phyloP scores from a whole-genome alignment of 2,888 invertebrate species.

The Athripsodes cinereus region DNA sequence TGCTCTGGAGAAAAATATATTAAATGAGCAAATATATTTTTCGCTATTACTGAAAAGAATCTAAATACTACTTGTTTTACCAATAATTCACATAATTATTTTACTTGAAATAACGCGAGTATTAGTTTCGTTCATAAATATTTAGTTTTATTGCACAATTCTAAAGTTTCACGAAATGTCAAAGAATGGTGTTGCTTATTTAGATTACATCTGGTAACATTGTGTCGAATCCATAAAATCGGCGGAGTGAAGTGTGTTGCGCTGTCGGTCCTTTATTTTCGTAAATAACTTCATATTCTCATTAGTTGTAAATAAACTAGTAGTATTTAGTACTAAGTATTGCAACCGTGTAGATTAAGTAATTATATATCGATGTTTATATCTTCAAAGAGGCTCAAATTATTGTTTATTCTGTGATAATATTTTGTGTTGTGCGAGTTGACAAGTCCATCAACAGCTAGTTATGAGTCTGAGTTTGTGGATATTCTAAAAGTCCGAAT shows the following conservation, averaged over 20 bases:
- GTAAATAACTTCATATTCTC: neutral
- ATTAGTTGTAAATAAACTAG: neutral
- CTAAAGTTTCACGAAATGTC: no score
- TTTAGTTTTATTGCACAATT: no score
- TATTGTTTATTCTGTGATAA: constrained; percentile 1
- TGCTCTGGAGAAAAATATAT: no score
- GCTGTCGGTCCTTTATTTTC: neutral
- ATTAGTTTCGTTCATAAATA: no score
- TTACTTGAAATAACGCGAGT: no score
- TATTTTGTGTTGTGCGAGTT: neutral
- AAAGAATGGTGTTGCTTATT: no score
- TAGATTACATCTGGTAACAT: neutral
- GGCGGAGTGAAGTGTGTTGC: neutral
- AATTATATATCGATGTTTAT: neutral
- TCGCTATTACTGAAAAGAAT: no score
- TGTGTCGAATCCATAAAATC: neutral
- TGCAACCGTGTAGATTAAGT: neutral
- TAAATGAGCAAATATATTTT: no score
- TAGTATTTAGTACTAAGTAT: neutral
- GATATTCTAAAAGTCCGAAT: neutral
- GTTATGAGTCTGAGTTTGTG: neutral
- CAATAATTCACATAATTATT: no score
- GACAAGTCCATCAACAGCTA: neutral
- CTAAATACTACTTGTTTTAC: no score
- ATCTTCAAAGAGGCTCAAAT: neutral